A percentile compares a stretch with the other conserved stretches of the same genome.
phyloP scores from a whole-genome alignment of 2,888 invertebrate species.

The Argyresthia goedartella region DNA sequence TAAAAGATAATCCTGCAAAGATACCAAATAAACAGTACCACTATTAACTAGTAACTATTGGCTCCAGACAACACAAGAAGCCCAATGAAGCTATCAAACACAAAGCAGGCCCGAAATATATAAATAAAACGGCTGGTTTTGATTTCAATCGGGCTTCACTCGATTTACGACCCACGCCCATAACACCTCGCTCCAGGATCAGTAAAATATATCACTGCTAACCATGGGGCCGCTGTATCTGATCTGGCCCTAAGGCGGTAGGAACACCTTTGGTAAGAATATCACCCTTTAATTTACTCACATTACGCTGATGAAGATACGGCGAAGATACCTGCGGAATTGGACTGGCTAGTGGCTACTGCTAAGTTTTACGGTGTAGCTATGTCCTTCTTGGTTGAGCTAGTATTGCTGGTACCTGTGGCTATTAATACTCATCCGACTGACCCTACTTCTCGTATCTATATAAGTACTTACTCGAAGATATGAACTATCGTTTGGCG shows the following conservation, averaged over 20 bases:
- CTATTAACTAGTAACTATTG: too few species aligned
- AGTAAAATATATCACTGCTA: slow-evolving; percentile 9
- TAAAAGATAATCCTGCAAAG: too few species aligned
- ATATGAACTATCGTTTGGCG: too few species aligned
- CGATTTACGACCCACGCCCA: slow-evolving; percentile 17
- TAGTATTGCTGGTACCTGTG: too few species aligned
- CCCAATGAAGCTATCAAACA: not conserved
- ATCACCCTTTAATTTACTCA: slow-evolving; percentile 5
- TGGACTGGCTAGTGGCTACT: not conserved
- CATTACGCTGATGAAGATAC: slow-evolving; percentile 4
- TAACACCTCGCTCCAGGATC: slow-evolving; percentile 9
- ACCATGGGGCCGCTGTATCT: slow-evolving; percentile 5
- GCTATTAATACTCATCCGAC: too few species aligned
- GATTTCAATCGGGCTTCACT: slow-evolving; percentile 10
- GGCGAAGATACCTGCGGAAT: not conserved
- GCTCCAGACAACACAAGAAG: too few species aligned
- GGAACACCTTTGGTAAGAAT: slow-evolving; percentile 1
- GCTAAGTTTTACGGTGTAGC: not conserved
- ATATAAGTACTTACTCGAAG: too few species aligned
- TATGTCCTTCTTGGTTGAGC: not conserved
- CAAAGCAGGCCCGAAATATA: not conserved
- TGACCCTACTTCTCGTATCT: too few species aligned
- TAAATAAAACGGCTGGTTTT: slow-evolving; percentile 9
- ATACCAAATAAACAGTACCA: too few species aligned
- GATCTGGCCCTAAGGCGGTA: not conserved